phyloP scores from a whole-genome alignment of 2,888 invertebrate species.

The Callyntrura guangdongensis region DNA sequence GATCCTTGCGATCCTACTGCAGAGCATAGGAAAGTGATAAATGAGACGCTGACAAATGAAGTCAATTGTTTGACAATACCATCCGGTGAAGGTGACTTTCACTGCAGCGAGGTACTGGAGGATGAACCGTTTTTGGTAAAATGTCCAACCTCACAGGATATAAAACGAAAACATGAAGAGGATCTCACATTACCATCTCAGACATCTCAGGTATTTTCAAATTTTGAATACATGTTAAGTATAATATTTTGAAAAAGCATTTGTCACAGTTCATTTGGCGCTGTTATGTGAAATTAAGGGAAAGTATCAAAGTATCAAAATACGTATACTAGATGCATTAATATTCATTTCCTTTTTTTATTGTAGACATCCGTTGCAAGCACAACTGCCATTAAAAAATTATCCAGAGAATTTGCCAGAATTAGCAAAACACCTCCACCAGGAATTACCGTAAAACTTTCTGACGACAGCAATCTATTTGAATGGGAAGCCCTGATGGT shows the following conservation, averaged over 20 bases:
- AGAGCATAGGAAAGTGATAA: neutral
- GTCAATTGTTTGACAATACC: neutral
- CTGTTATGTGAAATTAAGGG: no score
- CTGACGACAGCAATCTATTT: slow-evolving; percentile 22
- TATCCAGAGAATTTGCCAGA: slow-evolving; percentile 35
- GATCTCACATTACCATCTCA: neutral
- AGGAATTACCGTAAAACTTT: slow-evolving; percentile 19
- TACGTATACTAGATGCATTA: no score
- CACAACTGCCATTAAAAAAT: slow-evolving; percentile 11
- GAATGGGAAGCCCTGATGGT: slow-evolving; percentile 77
- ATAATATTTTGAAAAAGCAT: neutral
- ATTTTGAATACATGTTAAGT: neutral
- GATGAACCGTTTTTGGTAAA: neutral
- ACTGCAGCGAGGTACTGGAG: neutral
- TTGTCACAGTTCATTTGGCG: no score
- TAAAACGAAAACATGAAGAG: slow-evolving; percentile 22
- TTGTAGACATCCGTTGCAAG: neutral
- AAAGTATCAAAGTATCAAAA: no score
- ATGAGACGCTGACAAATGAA: neutral
- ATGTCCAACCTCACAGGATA: neutral
- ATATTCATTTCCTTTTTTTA: neutral
- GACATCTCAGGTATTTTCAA: neutral
- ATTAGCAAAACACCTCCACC: neutral
- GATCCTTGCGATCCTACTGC: neutral
- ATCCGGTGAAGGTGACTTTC: neutral